Evolutionary conservation across 2,888 invertebrate species (phyloP), one percentile per base, ranked within the genome.

Genomic region (Plebejus anna): DNA sequence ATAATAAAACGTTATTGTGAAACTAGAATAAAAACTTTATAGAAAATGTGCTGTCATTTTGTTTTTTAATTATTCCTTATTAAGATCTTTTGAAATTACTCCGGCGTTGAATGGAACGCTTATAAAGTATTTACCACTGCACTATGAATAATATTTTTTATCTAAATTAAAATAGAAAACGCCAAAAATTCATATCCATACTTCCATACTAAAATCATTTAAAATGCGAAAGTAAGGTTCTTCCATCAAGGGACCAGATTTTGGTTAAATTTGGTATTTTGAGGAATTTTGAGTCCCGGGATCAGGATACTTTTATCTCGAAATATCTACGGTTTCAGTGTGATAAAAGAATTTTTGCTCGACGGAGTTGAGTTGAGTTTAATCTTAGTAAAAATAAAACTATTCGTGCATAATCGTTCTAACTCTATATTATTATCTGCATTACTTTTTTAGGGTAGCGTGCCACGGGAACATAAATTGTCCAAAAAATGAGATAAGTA

Each of bases 21-120:
- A 32, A 66, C 13, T 36, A 36, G 32, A 66, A 66, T 32, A 36
- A 66, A 66, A 66, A 16, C 32, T 36, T 66, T 36, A 66, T 66
- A 66, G 66, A 66, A 32, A 66, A 66, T 66, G 66, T 36, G 66
- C 32, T 36, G 66, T 66, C 66, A 66, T 66, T 66, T 36, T 32
- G 32, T 32, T 66, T 66, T 66, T 66, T 66, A 66, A 66, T 66
- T 66, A 66, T 66, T 66, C 32, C 66, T 66, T 32, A 66, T 66
- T 66, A 66, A 32, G 4, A 32, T 36, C 66, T 66, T 66, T 66
- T 66, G 66, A 66, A 66, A 66, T 66, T 36, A 66, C 32, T 66
- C 13, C 66, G 13, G 66, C 66, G 32, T 2, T 32, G 66, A 66
- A 66, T 66, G 32, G 66, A 36, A 16, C 16, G 66, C 1, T 66